Evolutionary conservation across 2,797 vertebrate species (phyloP).

Genomic region (Pseudochirops corinnae): DNA sequence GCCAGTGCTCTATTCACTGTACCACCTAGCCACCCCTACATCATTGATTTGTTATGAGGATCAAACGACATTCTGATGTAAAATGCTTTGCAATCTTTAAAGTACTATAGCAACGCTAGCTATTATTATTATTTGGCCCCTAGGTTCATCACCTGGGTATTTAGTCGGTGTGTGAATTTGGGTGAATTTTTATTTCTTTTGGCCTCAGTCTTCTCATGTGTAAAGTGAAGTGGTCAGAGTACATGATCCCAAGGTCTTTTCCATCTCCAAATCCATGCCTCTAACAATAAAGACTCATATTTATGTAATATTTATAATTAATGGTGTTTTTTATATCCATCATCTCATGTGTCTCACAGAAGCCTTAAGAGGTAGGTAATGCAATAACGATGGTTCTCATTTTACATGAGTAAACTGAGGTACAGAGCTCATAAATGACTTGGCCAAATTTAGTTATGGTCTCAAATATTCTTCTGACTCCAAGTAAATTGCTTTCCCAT

Average conservation of each 20-base stretch:
- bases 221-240: background rate
- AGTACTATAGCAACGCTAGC: background rate
- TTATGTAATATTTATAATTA: background rate
- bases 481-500: background rate
- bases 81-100: background rate
- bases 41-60: background rate
- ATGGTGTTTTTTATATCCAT: background rate
- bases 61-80: background rate
- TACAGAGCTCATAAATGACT: background rate
- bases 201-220: background rate
- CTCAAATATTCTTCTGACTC: background rate
- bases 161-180: background rate
- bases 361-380: background rate
- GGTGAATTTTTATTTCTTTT: background rate
- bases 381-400: background rate
- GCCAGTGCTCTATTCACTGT: too few species aligned
- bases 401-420: background rate
- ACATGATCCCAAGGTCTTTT: background rate
- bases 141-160: background rate
- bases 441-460: background rate
- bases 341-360: background rate
- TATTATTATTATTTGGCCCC: background rate
- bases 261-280: background rate
- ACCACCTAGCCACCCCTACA: too few species aligned
- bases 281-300: background rate